A percentile compares a stretch with the other conserved stretches of the same genome.
Evolutionary conservation across 2,113 vertebrate species (phyloP).

Genomic region (Alethe diademata): DNA sequence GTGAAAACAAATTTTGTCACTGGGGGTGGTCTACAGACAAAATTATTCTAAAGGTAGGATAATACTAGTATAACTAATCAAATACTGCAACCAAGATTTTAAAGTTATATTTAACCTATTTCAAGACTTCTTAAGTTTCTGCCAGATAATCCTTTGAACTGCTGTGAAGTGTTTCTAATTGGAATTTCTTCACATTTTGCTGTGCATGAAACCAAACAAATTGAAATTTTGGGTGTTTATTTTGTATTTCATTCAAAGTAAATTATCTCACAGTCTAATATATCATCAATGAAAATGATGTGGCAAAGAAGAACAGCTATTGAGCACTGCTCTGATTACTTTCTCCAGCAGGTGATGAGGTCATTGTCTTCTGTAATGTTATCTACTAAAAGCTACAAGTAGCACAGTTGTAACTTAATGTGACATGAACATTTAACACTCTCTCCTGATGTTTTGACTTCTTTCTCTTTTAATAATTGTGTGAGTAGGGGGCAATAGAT

Average conservation of each 20-base stretch:
- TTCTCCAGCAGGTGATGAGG: conserved; percentile 66
- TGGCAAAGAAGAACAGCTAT: conserved; percentile 22
- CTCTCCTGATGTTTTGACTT: conserved; percentile 24
- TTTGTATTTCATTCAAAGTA: conserved; percentile 4
- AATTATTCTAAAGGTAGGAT: not conserved
- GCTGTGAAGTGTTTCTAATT: not conserved
- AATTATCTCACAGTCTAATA: not conserved
- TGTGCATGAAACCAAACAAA: not conserved
- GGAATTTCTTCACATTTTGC: conserved; percentile 23
- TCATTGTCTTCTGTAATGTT: conserved; percentile 49
- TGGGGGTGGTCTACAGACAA: not conserved
- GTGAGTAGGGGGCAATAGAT: not conserved
- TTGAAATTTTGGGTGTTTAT: conserved; percentile 20
- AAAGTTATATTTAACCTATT: conserved; percentile 36
- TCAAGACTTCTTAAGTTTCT: conserved; percentile 12
- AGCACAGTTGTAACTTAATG: conserved; percentile 46
- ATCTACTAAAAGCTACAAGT: conserved; percentile 55
- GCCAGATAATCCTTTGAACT: conserved; percentile 2
- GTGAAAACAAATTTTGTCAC: not conserved
- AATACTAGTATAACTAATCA: not conserved
- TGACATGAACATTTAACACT: conserved; percentile 37
- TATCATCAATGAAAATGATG: conserved; percentile 17
- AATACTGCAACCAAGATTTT: not conserved
- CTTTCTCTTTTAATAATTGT: conserved; percentile 12
- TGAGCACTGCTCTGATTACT: conserved; percentile 50